phyloP scores from a whole-genome alignment of 1,140 invertebrate species.

The Papilio polytes region DNA sequence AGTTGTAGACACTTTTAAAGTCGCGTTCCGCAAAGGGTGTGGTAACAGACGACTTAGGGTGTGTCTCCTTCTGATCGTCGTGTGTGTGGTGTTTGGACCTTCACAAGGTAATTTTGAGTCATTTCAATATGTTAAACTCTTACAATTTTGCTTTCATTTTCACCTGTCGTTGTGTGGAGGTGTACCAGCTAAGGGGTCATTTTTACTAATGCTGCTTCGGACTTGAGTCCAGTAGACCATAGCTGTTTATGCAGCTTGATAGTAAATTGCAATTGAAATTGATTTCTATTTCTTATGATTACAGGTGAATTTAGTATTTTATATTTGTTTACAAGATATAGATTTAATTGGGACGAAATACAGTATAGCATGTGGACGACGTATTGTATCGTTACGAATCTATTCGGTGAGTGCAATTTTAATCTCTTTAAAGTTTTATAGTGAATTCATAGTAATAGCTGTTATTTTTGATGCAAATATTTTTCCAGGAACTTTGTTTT shows the following conservation, averaged over 20 bases:
- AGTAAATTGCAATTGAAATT: background rate
- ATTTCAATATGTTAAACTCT: constrained; percentile 3
- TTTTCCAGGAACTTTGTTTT: constrained; percentile 88
- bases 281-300: constrained; percentile 59
- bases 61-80: constrained; percentile 89
- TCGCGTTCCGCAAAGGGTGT: constrained; percentile 89
- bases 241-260: background rate
- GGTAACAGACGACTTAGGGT: constrained; percentile 89
- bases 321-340: constrained; percentile 90
- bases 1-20: constrained; percentile 89
- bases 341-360: constrained; percentile 93
- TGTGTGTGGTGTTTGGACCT: constrained; percentile 92
- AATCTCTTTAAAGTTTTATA: background rate
- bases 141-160: constrained; percentile 57
- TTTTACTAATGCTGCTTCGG: background rate
- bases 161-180: background rate
- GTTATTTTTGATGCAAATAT: constrained; percentile 30
- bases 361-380: constrained; percentile 92
- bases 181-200: too few relatives aligned
- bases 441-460: background rate
- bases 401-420: constrained; percentile 62
- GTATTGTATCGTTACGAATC: constrained; percentile 85
- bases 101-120: constrained; percentile 87
- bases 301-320: constrained; percentile 91
- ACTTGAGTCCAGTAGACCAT: too few relatives aligned